Percentiles rank a stretch among this genome's conserved stretches.
phyloP scores from a whole-genome alignment of 1,140 invertebrate species.

The Yoshiicerus persimilis region DNA sequence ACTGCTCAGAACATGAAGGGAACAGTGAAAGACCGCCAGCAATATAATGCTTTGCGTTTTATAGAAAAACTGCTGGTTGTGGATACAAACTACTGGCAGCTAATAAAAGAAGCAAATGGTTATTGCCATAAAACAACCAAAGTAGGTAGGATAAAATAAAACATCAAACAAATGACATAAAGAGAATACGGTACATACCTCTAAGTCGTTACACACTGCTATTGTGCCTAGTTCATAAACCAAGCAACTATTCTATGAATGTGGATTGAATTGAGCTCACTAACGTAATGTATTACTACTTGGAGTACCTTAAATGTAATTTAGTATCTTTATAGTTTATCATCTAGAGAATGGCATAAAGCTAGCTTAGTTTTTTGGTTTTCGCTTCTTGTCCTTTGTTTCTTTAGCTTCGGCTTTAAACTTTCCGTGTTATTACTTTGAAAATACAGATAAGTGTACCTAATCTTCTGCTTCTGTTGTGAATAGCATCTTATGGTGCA shows the following conservation, averaged over 20 bases:
- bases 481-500: neutral
- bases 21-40: neutral
- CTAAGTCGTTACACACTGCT: neutral
- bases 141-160: neutral
- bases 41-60: neutral
- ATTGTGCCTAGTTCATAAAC: neutral
- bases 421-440: neutral
- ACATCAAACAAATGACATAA: neutral
- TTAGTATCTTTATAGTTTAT: neutral
- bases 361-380: neutral
- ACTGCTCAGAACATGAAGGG: neutral
- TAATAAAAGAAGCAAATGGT: neutral
- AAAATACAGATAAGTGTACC: neutral
- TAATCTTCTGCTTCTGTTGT: neutral
- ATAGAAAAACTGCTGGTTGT: neutral
- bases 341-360: neutral
- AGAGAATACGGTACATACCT: neutral
- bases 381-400: neutral
- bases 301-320: neutral
- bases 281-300: neutral
- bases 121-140: conserved; percentile 4
- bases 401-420: neutral
- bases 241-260: neutral
- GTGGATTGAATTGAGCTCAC: neutral
- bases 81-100: neutral